Percentiles rank a stretch among this genome's conserved stretches.
phyloP scores from a whole-genome alignment of 2,888 invertebrate genomes.

The Cacoxenus indagator region DNA sequence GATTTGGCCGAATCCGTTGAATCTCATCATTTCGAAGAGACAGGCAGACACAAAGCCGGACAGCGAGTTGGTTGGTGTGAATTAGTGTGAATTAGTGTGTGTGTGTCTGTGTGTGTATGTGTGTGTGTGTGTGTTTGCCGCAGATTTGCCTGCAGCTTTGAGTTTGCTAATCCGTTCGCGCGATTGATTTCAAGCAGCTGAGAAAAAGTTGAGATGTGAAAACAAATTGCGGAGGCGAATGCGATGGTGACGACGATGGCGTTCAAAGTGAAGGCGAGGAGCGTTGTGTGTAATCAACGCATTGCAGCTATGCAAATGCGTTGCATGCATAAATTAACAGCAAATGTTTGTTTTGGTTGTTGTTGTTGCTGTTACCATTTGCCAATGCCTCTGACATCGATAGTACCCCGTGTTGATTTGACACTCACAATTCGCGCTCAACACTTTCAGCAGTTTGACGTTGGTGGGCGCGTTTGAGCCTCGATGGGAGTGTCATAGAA shows the following conservation, averaged over 20 bases:
- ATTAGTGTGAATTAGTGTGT: too few relatives aligned
- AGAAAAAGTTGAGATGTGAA: conserved; percentile 31
- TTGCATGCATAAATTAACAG: conserved; percentile 64
- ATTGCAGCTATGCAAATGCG: conserved; percentile 53
- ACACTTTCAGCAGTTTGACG: neutral
- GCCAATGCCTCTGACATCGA: conserved; percentile 43
- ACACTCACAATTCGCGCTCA: conserved; percentile 49
- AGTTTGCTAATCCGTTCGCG: conserved; percentile 17
- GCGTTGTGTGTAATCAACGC: conserved; percentile 50
- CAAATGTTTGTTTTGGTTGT: conserved; percentile 35
- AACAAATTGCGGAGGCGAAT: neutral
- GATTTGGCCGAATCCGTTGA: conserved; percentile 25
- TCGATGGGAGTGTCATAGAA: neutral
- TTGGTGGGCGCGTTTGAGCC: neutral
- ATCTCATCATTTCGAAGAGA: neutral
- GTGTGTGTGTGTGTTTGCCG: conserved; percentile 39
- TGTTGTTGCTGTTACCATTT: conserved; percentile 27
- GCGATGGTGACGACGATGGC: neutral
- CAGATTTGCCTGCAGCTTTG: conserved; percentile 29
- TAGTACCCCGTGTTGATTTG: conserved; percentile 52
- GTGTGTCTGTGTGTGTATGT: too few relatives aligned
- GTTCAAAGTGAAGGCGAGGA: too few relatives aligned
- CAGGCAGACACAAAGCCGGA: conserved; percentile 28
- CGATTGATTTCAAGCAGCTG: conserved; percentile 16
- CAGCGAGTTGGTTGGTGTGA: conserved; percentile 23